Conservation (phyloP, 2,888 invertebrate species). For the Trichogramma evanescens region DNA sequence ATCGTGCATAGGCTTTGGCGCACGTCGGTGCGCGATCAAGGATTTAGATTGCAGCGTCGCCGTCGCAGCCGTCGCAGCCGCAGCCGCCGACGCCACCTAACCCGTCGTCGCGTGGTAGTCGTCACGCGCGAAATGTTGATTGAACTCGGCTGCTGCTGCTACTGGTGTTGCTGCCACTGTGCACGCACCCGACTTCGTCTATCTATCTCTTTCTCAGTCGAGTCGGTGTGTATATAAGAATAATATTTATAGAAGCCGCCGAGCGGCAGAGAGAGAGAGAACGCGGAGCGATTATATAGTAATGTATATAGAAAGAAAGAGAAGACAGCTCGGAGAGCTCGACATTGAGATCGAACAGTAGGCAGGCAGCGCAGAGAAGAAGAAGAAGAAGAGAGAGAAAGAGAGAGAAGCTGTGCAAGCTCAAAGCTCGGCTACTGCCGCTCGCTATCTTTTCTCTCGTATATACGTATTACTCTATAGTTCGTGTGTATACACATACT, state of each 20-base stretch:
- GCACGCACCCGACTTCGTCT: too few species aligned
- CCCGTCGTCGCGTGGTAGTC: too few species aligned
- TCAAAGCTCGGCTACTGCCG: not conserved
- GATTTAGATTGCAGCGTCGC: too few species aligned
- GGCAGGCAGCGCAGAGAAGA: too few species aligned
- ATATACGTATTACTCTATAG: not conserved
- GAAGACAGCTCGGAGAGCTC: not conserved
- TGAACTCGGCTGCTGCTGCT: not conserved
- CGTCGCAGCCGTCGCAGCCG: too few species aligned
- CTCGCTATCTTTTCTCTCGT: not conserved
- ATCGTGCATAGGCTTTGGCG: too few species aligned
- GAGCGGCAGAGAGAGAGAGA: not conserved
- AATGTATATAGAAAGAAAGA: too few species aligned
- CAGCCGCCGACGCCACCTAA: too few species aligned
- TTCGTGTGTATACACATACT: not conserved
- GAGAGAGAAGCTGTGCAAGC: not conserved
- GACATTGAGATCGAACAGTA: slow-evolving; percentile 14
- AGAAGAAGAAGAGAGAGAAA: too few species aligned
- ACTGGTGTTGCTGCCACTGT: too few species aligned
- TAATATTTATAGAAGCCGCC: slow-evolving; percentile 15
- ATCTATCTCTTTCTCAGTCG: not conserved
- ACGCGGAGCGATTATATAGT: too few species aligned
- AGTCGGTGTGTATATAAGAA: slow-evolving; percentile 2
- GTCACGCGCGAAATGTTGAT: not conserved
- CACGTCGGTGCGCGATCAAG: too few species aligned